Percentiles rank a stretch among this genome's conserved stretches.
Conservation (phyloP, 2,113 vertebrate genomes). For the Petrocephalus microphthalmus region DNA sequence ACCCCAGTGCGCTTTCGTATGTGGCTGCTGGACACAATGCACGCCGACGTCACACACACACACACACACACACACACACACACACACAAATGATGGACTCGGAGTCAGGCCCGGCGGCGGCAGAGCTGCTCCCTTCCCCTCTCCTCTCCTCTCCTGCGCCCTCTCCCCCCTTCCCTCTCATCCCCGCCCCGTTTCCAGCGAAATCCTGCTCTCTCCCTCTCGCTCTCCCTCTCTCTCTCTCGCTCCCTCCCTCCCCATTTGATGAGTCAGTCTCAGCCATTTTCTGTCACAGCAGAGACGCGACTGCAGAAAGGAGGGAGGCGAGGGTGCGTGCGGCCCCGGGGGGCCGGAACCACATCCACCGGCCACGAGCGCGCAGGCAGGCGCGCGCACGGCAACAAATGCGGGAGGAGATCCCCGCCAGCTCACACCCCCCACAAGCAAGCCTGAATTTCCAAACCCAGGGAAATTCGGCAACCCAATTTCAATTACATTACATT, state of each 20-base stretch:
- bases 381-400: not conserved
- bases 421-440: not conserved
- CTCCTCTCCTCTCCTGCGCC: not conserved
- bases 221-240: constrained; percentile 16
- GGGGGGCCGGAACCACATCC: not conserved
- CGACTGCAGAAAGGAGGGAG: constrained; percentile 25
- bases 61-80: not conserved
- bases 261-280: constrained; percentile 56
- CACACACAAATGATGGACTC: not conserved
- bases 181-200: constrained; percentile 14
- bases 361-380: not conserved
- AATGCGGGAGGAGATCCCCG: not conserved
- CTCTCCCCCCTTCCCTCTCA: not conserved
- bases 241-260: constrained; percentile 31
- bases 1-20: not conserved
- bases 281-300: constrained; percentile 51
- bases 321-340: constrained; percentile 20
- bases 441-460: not conserved
- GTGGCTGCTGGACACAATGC: not conserved
- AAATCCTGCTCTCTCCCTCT: constrained; percentile 13
- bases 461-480: not conserved
- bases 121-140: not conserved
- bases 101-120: not conserved
- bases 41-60: not conserved
- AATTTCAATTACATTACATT: not conserved